A percentile compares a stretch with the other conserved stretches of the same genome.
Conservation (phyloP, 2,797 vertebrate species). For the Garrulus glandarius region DNA sequence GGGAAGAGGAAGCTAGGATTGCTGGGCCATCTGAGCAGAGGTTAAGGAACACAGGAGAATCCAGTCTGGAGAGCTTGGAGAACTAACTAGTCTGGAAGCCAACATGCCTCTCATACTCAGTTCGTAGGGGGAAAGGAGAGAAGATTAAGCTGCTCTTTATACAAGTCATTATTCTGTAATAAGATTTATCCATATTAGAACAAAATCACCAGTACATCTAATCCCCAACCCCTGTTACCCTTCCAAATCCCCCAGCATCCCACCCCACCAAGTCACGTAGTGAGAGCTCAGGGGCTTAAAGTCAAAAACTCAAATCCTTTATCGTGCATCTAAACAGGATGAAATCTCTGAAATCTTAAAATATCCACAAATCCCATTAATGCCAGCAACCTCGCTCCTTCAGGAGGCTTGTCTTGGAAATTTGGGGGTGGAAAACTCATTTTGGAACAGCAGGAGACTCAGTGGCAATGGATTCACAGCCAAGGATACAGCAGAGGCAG, state of each 20-base stretch:
- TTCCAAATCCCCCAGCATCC: neutral
- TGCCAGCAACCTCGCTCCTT: neutral
- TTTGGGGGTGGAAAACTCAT: neutral
- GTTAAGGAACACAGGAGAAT: constrained; percentile 67
- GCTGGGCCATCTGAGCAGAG: constrained; percentile 86
- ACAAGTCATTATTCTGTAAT: neutral
- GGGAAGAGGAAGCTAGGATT: constrained; percentile 91
- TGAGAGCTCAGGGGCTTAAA: neutral
- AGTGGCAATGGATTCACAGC: neutral
- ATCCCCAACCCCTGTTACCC: neutral
- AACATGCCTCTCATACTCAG: fast-evolving
- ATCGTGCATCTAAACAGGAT: neutral
- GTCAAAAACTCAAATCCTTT: neutral
- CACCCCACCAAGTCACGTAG: neutral
- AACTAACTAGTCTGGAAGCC: neutral
- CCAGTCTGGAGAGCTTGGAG: neutral
- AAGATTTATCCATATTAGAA: constrained; percentile 19
- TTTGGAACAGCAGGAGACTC: neutral
- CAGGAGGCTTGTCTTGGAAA: neutral
- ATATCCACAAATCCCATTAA: neutral
- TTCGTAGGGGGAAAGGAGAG: neutral
- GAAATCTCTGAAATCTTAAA: neutral
- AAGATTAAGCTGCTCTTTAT: constrained; percentile 6
- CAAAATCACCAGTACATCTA: neutral
- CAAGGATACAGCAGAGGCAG: constrained; percentile 92